Evolutionary conservation across 2,113 vertebrate species (phyloP).

Genomic region (Equus przewalskii): DNA sequence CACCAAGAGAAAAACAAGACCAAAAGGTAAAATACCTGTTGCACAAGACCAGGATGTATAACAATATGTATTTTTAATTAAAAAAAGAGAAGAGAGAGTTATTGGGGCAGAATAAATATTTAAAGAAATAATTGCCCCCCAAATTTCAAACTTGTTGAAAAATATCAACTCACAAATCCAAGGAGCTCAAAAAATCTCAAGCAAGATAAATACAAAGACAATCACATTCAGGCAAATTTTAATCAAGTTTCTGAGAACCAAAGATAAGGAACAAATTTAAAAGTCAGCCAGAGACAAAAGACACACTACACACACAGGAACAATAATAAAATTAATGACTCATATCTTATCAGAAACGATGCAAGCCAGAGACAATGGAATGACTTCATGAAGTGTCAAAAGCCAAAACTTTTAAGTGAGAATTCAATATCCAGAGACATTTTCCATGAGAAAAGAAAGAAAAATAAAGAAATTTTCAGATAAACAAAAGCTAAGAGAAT

Average conservation of each 20-base stretch:
- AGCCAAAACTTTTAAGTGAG: not conserved
- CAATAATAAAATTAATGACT: constrained; percentile 31
- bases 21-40: not conserved
- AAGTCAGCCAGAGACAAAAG: not conserved
- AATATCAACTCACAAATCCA: not conserved
- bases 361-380: not conserved
- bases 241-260: constrained; percentile 17
- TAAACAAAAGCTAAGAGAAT: not conserved
- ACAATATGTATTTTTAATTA: not conserved
- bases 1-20: not conserved
- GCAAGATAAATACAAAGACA: not conserved
- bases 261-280: constrained; percentile 1
- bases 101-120: not conserved
- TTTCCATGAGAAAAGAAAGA: constrained; percentile 21
- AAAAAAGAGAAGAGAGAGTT: not conserved
- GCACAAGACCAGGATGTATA: not conserved
- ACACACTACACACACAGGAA: not conserved
- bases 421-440: constrained; percentile 10
- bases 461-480: constrained; percentile 8
- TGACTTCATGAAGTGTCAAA: not conserved
- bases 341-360: constrained; percentile 20
- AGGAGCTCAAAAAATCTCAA: not conserved
- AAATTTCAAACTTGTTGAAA: constrained; percentile 48
- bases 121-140: not conserved
- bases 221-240: not conserved